Evolutionary conservation across 2,113 vertebrate species (phyloP).

Genomic region (Reinhardtius hippoglossoides): DNA sequence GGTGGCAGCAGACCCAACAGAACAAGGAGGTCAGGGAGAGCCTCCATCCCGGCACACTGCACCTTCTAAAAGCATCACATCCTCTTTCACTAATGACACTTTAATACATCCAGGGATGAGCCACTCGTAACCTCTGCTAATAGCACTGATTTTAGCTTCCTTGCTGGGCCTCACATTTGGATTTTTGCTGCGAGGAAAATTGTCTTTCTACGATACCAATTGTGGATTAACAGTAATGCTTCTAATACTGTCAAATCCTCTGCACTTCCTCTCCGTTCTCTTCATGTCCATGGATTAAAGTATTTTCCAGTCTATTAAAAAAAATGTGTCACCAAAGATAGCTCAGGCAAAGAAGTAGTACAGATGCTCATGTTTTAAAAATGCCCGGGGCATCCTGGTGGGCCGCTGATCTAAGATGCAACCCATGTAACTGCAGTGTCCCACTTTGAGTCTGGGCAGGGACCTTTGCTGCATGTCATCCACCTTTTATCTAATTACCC

Average conservation of each 20-base stretch:
- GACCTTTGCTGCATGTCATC: slow-evolving; percentile 21
- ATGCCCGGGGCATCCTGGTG: slow-evolving; percentile 32
- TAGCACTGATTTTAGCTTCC: slow-evolving; percentile 21
- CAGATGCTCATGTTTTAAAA: slow-evolving; percentile 56
- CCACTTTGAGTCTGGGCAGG: slow-evolving; percentile 24
- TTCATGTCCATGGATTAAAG: slow-evolving; percentile 56
- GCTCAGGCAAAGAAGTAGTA: slow-evolving; percentile 58
- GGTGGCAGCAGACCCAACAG: slow-evolving; percentile 98
- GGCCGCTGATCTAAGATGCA: slow-evolving; percentile 35
- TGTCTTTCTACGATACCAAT: neutral
- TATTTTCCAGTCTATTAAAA: slow-evolving; percentile 36
- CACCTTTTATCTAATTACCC: slow-evolving; percentile 19
- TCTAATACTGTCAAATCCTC: slow-evolving; percentile 42
- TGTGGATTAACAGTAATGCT: slow-evolving; percentile 22
- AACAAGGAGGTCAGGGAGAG: slow-evolving; percentile 93
- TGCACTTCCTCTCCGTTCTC: slow-evolving; percentile 39
- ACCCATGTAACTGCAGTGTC: neutral
- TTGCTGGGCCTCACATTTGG: slow-evolving; percentile 3
- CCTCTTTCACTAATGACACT: slow-evolving; percentile 16
- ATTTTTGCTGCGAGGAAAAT: slow-evolving; percentile 35
- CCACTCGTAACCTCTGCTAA: neutral
- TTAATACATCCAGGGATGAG: slow-evolving; percentile 14
- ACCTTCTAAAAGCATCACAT: slow-evolving; percentile 13
- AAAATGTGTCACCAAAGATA: slow-evolving; percentile 67
- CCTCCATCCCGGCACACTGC: neutral